Percentiles rank a stretch among this genome's conserved stretches.
These are phyloP conservation scores for Cirrhinus mrigala DNA, from an alignment of 2,797 vertebrate genomes.

Conservation along the genomic window DNA sequence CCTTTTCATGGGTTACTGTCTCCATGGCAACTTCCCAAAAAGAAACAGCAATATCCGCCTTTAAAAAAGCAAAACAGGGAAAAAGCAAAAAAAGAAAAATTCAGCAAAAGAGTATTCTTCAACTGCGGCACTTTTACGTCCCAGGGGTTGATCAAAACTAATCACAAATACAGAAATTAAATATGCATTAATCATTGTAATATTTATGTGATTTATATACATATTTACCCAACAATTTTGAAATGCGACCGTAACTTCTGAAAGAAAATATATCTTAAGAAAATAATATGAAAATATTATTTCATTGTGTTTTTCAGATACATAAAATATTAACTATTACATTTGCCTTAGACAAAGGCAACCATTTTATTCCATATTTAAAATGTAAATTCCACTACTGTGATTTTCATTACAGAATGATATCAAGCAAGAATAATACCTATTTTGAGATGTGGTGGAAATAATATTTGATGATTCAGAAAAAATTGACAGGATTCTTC, in stretches of 20 bases:
- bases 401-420: background rate
- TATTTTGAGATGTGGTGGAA: background rate
- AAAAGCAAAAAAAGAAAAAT: background rate
- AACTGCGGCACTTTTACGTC: background rate
- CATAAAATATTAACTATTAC: background rate
- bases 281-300: background rate
- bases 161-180: background rate
- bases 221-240: background rate
- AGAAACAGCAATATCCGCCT: constrained; percentile 27
- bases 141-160: background rate
- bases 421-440: background rate
- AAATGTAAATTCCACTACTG: background rate
- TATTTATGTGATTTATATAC: background rate
- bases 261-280: background rate
- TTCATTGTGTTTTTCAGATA: background rate
- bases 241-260: background rate
- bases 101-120: constrained; percentile 28
- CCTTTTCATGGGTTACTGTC: constrained; percentile 63
- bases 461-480: background rate
- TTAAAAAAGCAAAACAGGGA: background rate
- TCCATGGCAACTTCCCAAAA: constrained; percentile 75
- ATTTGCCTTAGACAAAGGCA: background rate
- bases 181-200: background rate
- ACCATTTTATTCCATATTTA: background rate
- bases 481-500: background rate